These are phyloP conservation scores for Rhinolophus sinicus DNA, from an alignment of 2,113 vertebrate genomes.

Conservation along the genomic window DNA sequence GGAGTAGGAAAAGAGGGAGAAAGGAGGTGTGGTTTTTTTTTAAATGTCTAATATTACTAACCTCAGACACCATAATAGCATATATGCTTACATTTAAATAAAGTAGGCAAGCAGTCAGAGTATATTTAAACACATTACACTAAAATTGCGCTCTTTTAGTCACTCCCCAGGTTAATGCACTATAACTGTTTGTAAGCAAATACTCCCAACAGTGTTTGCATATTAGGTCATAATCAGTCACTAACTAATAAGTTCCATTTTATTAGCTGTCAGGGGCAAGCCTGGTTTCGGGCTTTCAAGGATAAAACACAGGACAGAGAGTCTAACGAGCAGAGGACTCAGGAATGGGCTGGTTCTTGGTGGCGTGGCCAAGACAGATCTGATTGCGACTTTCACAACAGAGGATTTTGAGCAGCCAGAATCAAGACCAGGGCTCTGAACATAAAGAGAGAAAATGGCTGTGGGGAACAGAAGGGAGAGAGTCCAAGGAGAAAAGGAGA, in stretches of 20 bases:
- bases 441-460: not conserved
- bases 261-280: not conserved
- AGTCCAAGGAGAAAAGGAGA: not conserved
- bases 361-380: not conserved
- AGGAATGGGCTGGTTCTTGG: not conserved
- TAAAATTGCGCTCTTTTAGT: not conserved
- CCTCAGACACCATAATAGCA: not conserved
- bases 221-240: not conserved
- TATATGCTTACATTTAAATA: not conserved
- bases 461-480: too few relatives aligned
- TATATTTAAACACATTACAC: not conserved
- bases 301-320: not conserved
- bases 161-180: not conserved
- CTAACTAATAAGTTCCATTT: too few relatives aligned
- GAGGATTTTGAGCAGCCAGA: not conserved
- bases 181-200: not conserved
- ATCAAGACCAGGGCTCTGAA: not conserved
- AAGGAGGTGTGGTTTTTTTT: not conserved
- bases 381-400: not conserved
- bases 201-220: not conserved
- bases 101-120: not conserved
- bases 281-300: not conserved
- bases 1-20: not conserved
- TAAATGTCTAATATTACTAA: not conserved
- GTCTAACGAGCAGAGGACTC: not conserved